Base-by-base conservation (phyloP, 1,140 invertebrate species). In the Brachionus calyciflorus region DNA sequence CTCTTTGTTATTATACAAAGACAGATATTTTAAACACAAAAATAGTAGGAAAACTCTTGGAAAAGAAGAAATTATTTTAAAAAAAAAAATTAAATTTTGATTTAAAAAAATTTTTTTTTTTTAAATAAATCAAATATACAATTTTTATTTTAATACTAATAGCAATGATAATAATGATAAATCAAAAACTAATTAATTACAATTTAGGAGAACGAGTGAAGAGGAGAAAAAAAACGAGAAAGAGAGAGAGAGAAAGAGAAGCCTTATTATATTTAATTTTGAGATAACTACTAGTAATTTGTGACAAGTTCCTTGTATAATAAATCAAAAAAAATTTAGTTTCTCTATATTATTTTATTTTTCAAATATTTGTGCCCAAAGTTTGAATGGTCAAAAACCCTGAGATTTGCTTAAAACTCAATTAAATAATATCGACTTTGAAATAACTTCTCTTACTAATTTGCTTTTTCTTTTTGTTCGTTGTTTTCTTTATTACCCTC, bases 121-220 rank as follows among this genome's bases (percentile, higher is more conserved):
- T 33, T 33, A 60, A 60, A 60, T 60, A 60, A 60, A 60, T 60
- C 55, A 60, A 60, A 60, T 60, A 41, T 60, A 60, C 17, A 26
- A 28, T 33, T 33, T 17, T 60, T 60, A 5, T 37, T 5, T 5
- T 60, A 60, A 60, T 37, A 60, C 55, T 60, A 60, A 60, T 60
- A 60, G 55, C 55, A 60, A 60, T 55, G n/a, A 37, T 37, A 37
- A 60, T 60, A 60, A 60, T 60, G 55, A 60, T 60, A 60, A 60
- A 60, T 60, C 55, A 60, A 60, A 60, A 60, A 60, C 55, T 60
- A 60, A 60, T 60, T 60, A 60, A 60, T 60, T 60, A 60, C 28
- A 55, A 55, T 55, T 30, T 12, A 55, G 33, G 33, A 28, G 28
- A 28, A 28, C 53, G 53, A 55, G 53, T 55, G n/a, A n/a, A n/a